Percentiles rank a stretch among this genome's conserved stretches.
phyloP scores from a whole-genome alignment of 2,797 vertebrate species.

The Urosaurus nigricauda region DNA sequence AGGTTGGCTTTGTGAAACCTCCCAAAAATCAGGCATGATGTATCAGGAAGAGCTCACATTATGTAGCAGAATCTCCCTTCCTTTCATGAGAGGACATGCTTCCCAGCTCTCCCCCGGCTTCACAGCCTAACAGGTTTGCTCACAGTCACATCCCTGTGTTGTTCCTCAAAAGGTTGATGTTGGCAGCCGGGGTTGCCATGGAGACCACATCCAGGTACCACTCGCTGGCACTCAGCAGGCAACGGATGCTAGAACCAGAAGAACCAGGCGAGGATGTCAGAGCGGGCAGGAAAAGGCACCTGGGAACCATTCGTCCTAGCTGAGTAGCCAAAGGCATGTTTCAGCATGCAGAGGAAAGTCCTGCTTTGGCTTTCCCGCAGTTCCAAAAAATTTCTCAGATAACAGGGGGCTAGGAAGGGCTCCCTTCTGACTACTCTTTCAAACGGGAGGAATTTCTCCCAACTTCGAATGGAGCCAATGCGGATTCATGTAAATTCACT shows the following conservation, averaged over 20 bases:
- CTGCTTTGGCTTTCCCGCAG: background rate
- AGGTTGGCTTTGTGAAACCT: too few species aligned
- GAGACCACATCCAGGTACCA: conserved; percentile 48
- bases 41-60: too few species aligned
- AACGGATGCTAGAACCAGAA: background rate
- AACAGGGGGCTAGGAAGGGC: background rate
- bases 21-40: too few species aligned
- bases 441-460: too few species aligned
- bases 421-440: too few species aligned
- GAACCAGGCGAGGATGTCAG: background rate
- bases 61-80: too few species aligned
- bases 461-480: too few species aligned
- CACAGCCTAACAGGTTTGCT: too few species aligned
- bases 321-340: background rate
- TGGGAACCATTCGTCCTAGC: too few species aligned
- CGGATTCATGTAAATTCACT: too few species aligned
- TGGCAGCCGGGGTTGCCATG: conserved; percentile 61
- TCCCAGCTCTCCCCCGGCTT: too few species aligned
- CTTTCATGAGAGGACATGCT: too few species aligned
- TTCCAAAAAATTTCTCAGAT: background rate
- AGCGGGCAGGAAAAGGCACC: background rate
- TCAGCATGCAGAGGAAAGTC: background rate
- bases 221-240: background rate
- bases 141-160: background rate
- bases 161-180: conserved; percentile 46